Percentiles rank a stretch among this genome's conserved stretches.
These are phyloP conservation scores for Pseudotriccus pelzelni DNA, from an alignment of 2,797 vertebrate genomes.

Conservation along the genomic window DNA sequence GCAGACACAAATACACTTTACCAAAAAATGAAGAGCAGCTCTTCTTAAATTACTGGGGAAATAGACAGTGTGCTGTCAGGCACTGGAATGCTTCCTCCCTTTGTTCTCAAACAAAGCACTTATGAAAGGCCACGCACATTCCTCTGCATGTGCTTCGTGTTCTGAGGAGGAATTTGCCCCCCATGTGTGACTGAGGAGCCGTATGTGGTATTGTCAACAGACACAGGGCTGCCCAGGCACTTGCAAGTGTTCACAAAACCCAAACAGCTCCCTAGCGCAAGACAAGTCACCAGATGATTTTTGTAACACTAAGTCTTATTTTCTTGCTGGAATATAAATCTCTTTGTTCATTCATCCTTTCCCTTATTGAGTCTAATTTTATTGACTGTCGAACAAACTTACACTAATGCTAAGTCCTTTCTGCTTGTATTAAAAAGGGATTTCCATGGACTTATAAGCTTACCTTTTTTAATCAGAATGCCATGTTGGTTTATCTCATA, in stretches of 20 bases:
- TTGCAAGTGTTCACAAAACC: neutral
- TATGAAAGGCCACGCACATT: rapidly evolving
- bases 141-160: neutral
- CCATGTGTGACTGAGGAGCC: neutral
- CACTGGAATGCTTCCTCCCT: neutral
- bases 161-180: neutral
- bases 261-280: neutral
- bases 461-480: slow-evolving; percentile 14
- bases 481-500: slow-evolving; percentile 23
- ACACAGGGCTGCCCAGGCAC: neutral
- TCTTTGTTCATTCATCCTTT: neutral
- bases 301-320: neutral
- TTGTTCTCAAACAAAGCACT: neutral
- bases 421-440: slow-evolving; percentile 19
- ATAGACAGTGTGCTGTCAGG: neutral
- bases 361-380: neutral
- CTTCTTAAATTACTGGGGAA: neutral
- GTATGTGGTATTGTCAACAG: neutral
- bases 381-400: neutral
- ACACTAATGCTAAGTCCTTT: neutral
- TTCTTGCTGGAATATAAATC: neutral
- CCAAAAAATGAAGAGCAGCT: neutral
- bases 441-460: slow-evolving; percentile 20
- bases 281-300: neutral
- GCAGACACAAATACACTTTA: neutral